Base-by-base conservation (phyloP, 1,140 invertebrate species). In the Archegozetes longisetosus region DNA sequence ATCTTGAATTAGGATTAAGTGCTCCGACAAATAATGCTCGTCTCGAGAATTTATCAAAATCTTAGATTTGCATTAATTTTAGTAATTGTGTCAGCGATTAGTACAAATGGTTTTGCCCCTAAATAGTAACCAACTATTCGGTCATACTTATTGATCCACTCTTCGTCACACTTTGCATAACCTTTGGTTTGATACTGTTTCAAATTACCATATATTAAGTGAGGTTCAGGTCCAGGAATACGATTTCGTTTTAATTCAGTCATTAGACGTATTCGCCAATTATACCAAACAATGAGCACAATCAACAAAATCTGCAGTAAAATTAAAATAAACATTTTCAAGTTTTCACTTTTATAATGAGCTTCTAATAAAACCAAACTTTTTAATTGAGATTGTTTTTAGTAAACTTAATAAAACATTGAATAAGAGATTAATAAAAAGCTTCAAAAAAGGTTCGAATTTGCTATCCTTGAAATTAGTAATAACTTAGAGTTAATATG, bases 41-140 rank as follows among this genome's bases (percentile, higher is more conserved):
- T 55, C 71, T 68, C 2, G 62, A 63, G 61, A 70, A 74, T 14
- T 68, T 65, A 29, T 65, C 53, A 32, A 72, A 71, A 51, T 71
- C 69, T 57, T 68, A 70, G 22, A 74, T 69, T n/a, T 72, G 64
- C 26, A 74, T 67, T 20, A 68, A 64, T 40, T 70, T 70, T 24
- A 74, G 54, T 26, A 72, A 22, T 24, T 73, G 68, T 14, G 67
- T 74, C 72, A 1, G 60, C 55, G 4, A 74, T 65, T 2, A 72
- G 66, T 6, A 74, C 53, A 32, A 58, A 65, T 2, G 71, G 72
- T 51, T 64, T 66, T 25, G 59, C 53, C 0, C 73, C 73, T 24
- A 66, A 46, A 53, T 66, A 74, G 49, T 67, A 73, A 4, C 73
- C 73, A 46, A 70, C 68, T 6, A 72, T 63, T 47, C 66, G 60